Evolutionary conservation across 2,113 vertebrate genomes (phyloP).

Genomic region (Xiphophorus hellerii): DNA sequence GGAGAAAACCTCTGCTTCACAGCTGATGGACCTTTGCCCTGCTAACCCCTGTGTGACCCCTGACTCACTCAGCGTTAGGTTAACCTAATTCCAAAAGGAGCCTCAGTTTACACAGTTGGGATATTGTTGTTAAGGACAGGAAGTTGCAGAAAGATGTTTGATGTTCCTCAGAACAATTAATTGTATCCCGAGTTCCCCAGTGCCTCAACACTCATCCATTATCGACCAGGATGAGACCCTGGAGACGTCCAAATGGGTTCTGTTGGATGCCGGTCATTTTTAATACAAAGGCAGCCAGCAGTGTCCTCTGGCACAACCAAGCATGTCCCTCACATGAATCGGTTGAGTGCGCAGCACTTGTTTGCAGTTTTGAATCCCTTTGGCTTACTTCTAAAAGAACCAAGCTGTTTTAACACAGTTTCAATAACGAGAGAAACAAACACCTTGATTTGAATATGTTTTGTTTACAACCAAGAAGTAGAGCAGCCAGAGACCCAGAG

Average conservation of each 20-base stretch:
- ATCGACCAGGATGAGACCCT: constrained; percentile 70
- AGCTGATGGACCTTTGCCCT: constrained; percentile 28
- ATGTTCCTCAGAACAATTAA: constrained; percentile 73
- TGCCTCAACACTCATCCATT: constrained; percentile 63
- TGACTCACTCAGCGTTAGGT: constrained; percentile 49
- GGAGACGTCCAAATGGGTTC: constrained; percentile 73
- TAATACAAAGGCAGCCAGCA: constrained; percentile 56
- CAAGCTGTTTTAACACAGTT: constrained; percentile 2
- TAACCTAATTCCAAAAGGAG: constrained; percentile 67
- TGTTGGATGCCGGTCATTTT: constrained; percentile 67
- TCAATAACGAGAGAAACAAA: constrained; percentile 55
- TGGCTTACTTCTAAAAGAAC: constrained; percentile 29
- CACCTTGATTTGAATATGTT: constrained; percentile 41
- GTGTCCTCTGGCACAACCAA: constrained; percentile 51
- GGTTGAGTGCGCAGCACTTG: constrained; percentile 35
- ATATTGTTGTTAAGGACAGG: constrained; percentile 68
- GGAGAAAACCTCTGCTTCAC: constrained; percentile 54
- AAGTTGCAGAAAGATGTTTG: constrained; percentile 65
- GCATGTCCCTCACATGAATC: constrained; percentile 43
- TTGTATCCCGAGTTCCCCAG: constrained; percentile 65
- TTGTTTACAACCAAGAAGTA: constrained; percentile 45
- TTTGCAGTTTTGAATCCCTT: constrained; percentile 18
- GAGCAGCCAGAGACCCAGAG: constrained; percentile 25
- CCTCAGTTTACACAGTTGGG: constrained; percentile 56
- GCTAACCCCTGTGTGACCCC: constrained; percentile 41